phyloP scores from a whole-genome alignment of 2,888 invertebrate genomes.

The Caradrina clavipalpis region DNA sequence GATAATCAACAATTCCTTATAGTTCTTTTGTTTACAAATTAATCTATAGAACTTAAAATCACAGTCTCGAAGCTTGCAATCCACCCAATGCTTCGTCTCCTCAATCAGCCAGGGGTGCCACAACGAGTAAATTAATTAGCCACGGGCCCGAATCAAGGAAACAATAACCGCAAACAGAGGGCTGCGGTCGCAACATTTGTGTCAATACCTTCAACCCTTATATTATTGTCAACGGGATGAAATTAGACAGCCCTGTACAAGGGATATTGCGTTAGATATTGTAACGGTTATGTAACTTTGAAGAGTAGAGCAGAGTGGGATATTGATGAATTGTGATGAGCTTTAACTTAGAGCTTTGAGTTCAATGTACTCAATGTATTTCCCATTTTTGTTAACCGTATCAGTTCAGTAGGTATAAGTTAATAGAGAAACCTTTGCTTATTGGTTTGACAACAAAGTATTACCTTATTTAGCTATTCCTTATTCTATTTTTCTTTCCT shows the following conservation, averaged over 20 bases:
- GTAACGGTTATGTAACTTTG: slow-evolving; percentile 63
- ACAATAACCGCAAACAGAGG: slow-evolving; percentile 89
- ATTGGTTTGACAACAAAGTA: too few relatives aligned
- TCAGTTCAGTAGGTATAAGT: background rate
- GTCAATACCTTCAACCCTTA: slow-evolving; percentile 84
- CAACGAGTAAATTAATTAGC: slow-evolving; percentile 85
- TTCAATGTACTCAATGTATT: background rate
- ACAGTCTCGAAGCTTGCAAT: slow-evolving; percentile 19
- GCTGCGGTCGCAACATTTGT: slow-evolving; percentile 81
- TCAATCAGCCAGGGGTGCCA: slow-evolving; percentile 64
- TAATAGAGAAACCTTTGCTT: background rate
- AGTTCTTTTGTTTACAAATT: background rate
- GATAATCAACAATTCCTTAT: background rate
- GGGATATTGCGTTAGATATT: slow-evolving; percentile 69
- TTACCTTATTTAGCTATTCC: too few relatives aligned
- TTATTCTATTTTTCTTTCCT: too few relatives aligned
- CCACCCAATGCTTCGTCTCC: slow-evolving; percentile 38
- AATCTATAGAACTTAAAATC: slow-evolving; percentile 23
- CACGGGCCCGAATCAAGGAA: slow-evolving; percentile 83
- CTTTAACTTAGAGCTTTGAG: slow-evolving; percentile 1
- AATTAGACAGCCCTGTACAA: slow-evolving; percentile 72
- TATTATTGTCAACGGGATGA: slow-evolving; percentile 77
- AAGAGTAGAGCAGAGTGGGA: slow-evolving; percentile 14
- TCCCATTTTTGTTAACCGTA: background rate
- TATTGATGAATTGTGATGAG: slow-evolving; percentile 27